Percentiles rank a stretch among this genome's conserved stretches.
phyloP scores from a whole-genome alignment of 2,797 vertebrate genomes.

The Melanotaenia parkinsoni region DNA sequence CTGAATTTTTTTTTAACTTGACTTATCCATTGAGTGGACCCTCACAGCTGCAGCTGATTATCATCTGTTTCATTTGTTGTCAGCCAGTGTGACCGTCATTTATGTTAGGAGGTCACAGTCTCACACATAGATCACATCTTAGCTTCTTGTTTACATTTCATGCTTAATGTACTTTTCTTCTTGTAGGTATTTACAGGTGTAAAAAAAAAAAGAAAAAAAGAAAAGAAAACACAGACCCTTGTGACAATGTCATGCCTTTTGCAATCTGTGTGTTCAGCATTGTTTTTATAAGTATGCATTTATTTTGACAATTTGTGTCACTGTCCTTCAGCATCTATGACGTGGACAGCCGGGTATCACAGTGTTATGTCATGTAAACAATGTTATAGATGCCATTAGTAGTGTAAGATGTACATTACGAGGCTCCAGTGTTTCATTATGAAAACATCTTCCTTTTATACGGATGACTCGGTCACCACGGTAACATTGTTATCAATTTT shows the following conservation, averaged over 20 bases:
- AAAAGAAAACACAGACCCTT: conserved; percentile 21
- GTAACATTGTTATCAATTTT: conserved; percentile 46
- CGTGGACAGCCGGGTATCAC: conserved; percentile 39
- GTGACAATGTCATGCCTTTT: conserved; percentile 61
- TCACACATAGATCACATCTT: conserved; percentile 28
- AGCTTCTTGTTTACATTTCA: conserved; percentile 64
- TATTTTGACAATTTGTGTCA: conserved; percentile 28
- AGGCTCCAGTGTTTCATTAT: conserved; percentile 42
- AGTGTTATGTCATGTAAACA: conserved; percentile 48
- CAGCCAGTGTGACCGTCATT: conserved; percentile 12
- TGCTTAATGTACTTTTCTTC: conserved; percentile 14
- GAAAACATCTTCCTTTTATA: conserved; percentile 67
- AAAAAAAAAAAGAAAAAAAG: conserved; percentile 27
- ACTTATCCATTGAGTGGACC: conserved; percentile 39
- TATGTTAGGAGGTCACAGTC: conserved; percentile 32
- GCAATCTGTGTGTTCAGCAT: conserved; percentile 34
- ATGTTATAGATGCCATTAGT: conserved; percentile 3
- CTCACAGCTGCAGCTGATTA: conserved; percentile 60
- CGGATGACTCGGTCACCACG: conserved; percentile 42
- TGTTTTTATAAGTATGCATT: conserved; percentile 40
- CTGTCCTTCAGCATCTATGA: conserved; percentile 20
- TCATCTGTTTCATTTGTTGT: conserved; percentile 7
- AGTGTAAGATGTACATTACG: conserved; percentile 40
- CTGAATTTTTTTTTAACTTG: conserved; percentile 33
- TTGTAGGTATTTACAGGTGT: conserved; percentile 12